Base-by-base conservation (phyloP, 2,888 invertebrate genomes). In the Acrobasis suavella region DNA sequence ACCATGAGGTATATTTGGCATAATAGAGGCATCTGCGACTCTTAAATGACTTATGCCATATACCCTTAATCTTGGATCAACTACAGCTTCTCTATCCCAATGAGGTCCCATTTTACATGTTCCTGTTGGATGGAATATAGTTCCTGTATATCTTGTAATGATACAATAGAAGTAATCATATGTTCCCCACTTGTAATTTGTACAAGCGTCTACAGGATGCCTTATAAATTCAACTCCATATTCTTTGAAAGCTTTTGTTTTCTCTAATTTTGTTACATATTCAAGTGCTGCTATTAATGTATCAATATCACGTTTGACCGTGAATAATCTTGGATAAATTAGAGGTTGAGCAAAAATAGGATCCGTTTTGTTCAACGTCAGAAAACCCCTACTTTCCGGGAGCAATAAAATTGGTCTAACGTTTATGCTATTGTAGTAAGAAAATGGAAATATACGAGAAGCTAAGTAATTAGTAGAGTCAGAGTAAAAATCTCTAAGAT, bases 1-100 rank as follows among this genome's bases (percentile, higher is more conserved):
- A 0, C 96, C 96, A 69, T 96, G 95, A 7, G 96, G 93, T 60
- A 97, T 95, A 12, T 85, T 91, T 0, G 97, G 97, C 96, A 97
- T 97, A 52, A 97, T 95, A 7, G 96, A 96, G 1, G 96, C 96
- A 82, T 96, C 96, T 0, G 94, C 94, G 0, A 97, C 96, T 64
- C 97, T 91, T 7, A 96, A 79, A 64, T 93, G 88, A 46, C 67
- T 69, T 50, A 87, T 69, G 0, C 88, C 88, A 71, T 87, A 77
- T 0, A 89, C 88, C 69, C 71, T 82, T 22, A 89, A 69, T 70
- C 82, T 81, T 32, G 82, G 72, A 72, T 85, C 78, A 0, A 89
- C 89, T 0, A 89, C 88, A 1, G 89, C 86, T 65, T 75, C 64
- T 62, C 74, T 92, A 93, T 89, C 89, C 32, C 70, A 50, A 9